These are phyloP conservation scores for Equus quagga DNA, from an alignment of 2,113 vertebrate genomes.

Conservation along the genomic window DNA sequence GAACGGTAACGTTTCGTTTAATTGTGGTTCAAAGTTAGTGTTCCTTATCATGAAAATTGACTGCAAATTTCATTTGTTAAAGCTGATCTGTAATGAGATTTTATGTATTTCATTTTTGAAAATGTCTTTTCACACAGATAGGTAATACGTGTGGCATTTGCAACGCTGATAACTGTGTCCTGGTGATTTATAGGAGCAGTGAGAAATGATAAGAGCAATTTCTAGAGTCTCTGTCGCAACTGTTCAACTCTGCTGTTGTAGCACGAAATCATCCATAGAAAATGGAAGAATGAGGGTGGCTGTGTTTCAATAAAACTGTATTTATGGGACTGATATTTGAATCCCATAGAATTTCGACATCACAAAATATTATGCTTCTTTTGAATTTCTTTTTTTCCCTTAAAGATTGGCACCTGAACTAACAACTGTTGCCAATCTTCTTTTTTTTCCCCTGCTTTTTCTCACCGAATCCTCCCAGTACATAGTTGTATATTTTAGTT, in stretches of 20 bases:
- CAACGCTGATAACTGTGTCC: not conserved
- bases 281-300: not conserved
- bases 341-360: slow-evolving; percentile 23
- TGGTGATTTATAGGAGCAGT: not conserved
- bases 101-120: slow-evolving; percentile 38
- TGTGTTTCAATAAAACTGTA: slow-evolving; percentile 26
- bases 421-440: too few species aligned
- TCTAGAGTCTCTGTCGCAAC: not conserved
- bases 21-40: not conserved
- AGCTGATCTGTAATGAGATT: not conserved
- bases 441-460: too few species aligned
- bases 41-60: not conserved
- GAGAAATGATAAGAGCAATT: not conserved
- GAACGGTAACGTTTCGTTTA: not conserved
- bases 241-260: not conserved
- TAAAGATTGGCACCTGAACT: too few species aligned
- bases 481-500: too few species aligned
- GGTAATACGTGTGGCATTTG: not conserved
- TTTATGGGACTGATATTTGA: not conserved
- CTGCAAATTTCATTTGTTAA: slow-evolving; percentile 43
- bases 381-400: not conserved
- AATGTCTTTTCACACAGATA: not conserved
- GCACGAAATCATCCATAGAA: not conserved
- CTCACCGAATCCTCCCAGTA: too few species aligned
- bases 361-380: not conserved